These are phyloP conservation scores for Galemys pyrenaicus DNA, from an alignment of 2,113 vertebrate genomes.

Conservation along the genomic window DNA sequence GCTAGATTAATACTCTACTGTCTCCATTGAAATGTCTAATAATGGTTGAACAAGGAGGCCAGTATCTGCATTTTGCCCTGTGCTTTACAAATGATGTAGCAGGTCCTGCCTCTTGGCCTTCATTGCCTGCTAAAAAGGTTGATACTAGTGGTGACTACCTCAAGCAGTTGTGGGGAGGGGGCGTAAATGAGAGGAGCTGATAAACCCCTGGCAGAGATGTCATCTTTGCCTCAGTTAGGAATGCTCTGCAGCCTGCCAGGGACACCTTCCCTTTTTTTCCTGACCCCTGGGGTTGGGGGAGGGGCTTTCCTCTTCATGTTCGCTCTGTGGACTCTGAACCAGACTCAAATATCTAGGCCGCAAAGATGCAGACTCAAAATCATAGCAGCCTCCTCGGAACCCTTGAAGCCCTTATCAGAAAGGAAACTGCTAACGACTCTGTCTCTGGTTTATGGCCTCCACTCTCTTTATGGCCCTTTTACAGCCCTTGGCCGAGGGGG, in stretches of 20 bases:
- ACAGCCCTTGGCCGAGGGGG: constrained; percentile 23
- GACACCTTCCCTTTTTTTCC: neutral
- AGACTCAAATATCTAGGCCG: neutral
- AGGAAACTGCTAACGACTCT: constrained; percentile 53
- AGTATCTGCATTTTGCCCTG: accelerated
- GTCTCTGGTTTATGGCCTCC: constrained; percentile 58
- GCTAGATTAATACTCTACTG: neutral
- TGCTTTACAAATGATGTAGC: accelerated
- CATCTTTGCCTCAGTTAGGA: accelerated
- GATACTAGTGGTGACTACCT: accelerated
- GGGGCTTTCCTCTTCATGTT: neutral
- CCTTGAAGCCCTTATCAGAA: constrained; percentile 63
- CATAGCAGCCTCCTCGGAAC: neutral
- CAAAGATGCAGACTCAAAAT: neutral
- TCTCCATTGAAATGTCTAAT: neutral
- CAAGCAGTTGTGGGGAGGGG: neutral
- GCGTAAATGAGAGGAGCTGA: neutral
- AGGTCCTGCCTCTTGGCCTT: neutral
- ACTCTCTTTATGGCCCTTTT: constrained; percentile 60
- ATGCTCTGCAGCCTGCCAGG: neutral
- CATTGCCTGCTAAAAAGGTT: too few relatives aligned
- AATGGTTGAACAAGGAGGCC: accelerated
- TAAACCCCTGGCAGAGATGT: neutral
- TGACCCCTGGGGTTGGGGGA: neutral
- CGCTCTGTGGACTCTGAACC: constrained; percentile 35